These are phyloP conservation scores for Xiphophorus birchmanni DNA, from an alignment of 2,797 vertebrate species.

Conservation along the genomic window DNA sequence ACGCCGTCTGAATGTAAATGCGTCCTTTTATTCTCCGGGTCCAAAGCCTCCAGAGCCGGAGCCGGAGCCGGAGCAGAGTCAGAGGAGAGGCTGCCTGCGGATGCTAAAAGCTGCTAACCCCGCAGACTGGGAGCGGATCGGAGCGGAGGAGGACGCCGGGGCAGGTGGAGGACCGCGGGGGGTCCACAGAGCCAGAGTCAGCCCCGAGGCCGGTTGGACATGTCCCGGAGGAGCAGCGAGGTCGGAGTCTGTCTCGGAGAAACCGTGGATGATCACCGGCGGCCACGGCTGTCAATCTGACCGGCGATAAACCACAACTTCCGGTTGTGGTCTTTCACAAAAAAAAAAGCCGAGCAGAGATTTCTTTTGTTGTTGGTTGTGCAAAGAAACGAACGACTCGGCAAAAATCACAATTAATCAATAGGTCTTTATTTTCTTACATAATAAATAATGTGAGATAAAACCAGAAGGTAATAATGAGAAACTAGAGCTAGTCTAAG, in stretches of 20 bases:
- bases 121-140: background rate
- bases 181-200: slow-evolving; percentile 31
- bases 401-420: background rate
- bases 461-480: background rate
- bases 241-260: slow-evolving; percentile 3
- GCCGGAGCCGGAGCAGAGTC: background rate
- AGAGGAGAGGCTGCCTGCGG: slow-evolving; percentile 28
- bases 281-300: slow-evolving; percentile 21
- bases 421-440: background rate
- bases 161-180: background rate
- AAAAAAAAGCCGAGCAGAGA: background rate
- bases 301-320: slow-evolving; percentile 29
- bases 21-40: background rate
- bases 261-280: background rate
- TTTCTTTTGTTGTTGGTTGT: background rate
- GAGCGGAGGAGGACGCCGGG: background rate
- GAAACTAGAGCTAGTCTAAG: background rate
- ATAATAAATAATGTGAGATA: background rate
- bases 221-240: slow-evolving; percentile 32
- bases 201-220: background rate
- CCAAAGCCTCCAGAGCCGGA: background rate
- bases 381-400: background rate
- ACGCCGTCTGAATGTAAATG: slow-evolving; percentile 55
- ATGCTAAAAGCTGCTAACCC: slow-evolving; percentile 22
- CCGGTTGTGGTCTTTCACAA: slow-evolving; percentile 48